phyloP scores from a whole-genome alignment of 2,797 vertebrate genomes.

The Argya squamiceps region DNA sequence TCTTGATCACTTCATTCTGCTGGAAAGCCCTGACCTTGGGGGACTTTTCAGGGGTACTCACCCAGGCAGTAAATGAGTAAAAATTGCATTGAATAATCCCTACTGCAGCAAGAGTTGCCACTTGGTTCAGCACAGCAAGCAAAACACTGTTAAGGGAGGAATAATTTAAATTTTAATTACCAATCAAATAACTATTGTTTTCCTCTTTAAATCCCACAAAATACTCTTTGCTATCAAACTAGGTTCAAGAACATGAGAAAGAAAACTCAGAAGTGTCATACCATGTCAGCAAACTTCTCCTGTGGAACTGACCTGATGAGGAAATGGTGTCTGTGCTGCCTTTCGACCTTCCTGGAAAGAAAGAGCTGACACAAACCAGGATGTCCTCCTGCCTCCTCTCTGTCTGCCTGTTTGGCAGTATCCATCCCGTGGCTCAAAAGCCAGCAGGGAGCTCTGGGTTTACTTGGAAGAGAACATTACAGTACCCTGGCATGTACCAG shows the following conservation, averaged over 20 bases:
- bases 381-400: not conserved
- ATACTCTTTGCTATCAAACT: not conserved
- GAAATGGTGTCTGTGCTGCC: not conserved
- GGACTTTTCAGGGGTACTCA: not conserved
- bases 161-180: not conserved
- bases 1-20: not conserved
- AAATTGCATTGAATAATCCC: not conserved
- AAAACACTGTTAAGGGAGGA: not conserved
- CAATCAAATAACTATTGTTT: not conserved
- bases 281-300: not conserved
- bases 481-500: not conserved
- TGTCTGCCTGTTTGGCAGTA: not conserved
- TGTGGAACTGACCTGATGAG: not conserved
- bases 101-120: not conserved
- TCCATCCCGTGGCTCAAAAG: constrained; percentile 8
- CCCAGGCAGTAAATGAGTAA: not conserved
- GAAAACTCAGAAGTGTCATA: not conserved
- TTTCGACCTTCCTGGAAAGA: not conserved
- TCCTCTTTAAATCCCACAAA: not conserved
- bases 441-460: constrained; percentile 5
- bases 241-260: not conserved
- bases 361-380: constrained; percentile 9
- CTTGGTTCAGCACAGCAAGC: constrained; percentile 20
- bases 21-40: not conserved
- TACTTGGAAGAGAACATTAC: constrained; percentile 36